Evolutionary conservation across 2,797 vertebrate species (phyloP), one percentile per base, ranked within the genome.

Genomic region (Myiothlypis coronata): DNA sequence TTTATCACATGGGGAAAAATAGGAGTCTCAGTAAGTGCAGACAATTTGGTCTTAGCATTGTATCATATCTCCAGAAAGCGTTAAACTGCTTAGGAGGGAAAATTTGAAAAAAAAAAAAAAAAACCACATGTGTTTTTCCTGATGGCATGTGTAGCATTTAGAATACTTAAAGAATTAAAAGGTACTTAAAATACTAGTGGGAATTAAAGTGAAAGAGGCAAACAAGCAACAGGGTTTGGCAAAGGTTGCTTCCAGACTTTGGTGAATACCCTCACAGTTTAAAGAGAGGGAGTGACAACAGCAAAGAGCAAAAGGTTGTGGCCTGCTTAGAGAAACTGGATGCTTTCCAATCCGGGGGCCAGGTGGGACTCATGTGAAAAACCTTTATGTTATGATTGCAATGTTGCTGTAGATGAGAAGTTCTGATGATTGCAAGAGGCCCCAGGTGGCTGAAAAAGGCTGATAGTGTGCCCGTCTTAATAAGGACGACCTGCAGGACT

Each of bases 181-280:
- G 3, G 12, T 57, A 17, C 12, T 78, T 81, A 89, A 68, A 93
- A 88, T 69, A 32, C 19, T 53, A 20, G 4, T 63, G 28, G 23
- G 14, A 70, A 70, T 56, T 80, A 59, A 78, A 56, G 6, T 22
- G 11, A 24, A 57, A 57, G 32, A 72, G 13, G 52, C n/a, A 50
- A 37, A 57, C 21, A 32, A 19, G 8, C 17, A 46, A 39, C 3
- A 39, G 17, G 30, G 16, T 34, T 79, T 63, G 76, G 10, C 44
- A 70, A 77, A 80, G n/a, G 7, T 78, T 84, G 7, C 20, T 94
- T 83, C 18, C 7, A 9, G 28, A 27, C 11, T 26, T 44, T 2
- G 0, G 7, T 37, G 22, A 7, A 6, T 32, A 28, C 4, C 7
- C 1, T 1, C 35, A 35, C 2, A 23, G 8, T 59, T 74, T 50